A percentile compares a stretch with the other conserved stretches of the same genome.
Conservation (phyloP, 2,888 invertebrate genomes). For the Pinctada fucata region DNA sequence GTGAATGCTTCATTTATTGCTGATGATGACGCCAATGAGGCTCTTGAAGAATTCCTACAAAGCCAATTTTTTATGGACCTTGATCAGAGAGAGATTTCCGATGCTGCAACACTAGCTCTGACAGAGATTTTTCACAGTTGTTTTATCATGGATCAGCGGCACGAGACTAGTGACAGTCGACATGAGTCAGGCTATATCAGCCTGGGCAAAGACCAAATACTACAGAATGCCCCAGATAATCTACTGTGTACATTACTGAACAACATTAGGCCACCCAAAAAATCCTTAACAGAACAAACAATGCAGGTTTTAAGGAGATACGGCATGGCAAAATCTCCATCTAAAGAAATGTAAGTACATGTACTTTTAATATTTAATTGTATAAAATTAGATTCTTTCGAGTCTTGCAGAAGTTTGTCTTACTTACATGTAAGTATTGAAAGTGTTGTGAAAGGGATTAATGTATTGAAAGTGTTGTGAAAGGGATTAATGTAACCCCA, state of each 20-base stretch:
- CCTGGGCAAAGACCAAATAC: constrained; percentile 73
- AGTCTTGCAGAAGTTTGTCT: not conserved
- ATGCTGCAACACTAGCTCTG: constrained; percentile 67
- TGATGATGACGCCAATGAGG: constrained; percentile 64
- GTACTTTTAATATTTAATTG: not conserved
- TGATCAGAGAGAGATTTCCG: constrained; percentile 57
- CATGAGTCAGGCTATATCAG: constrained; percentile 74
- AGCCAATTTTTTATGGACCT: constrained; percentile 60
- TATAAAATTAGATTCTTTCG: not conserved
- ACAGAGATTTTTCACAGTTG: constrained; percentile 76
- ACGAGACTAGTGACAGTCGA: constrained; percentile 51
- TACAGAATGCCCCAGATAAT: constrained; percentile 69
- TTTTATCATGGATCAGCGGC: constrained; percentile 72
- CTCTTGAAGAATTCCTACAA: constrained; percentile 69
- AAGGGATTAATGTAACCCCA: not conserved
- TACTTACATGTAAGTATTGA: no score
- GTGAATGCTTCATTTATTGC: constrained; percentile 67
- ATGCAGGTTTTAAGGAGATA: constrained; percentile 68
- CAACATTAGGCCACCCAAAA: constrained; percentile 67
- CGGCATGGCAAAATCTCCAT: constrained; percentile 68
- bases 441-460: no score
- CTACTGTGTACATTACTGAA: constrained; percentile 70
- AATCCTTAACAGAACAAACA: constrained; percentile 70
- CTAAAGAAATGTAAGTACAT: constrained; percentile 66
- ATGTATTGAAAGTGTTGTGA: no score